Conservation (phyloP, 1,140 invertebrate species). For the Drosophila paulistorum region DNA sequence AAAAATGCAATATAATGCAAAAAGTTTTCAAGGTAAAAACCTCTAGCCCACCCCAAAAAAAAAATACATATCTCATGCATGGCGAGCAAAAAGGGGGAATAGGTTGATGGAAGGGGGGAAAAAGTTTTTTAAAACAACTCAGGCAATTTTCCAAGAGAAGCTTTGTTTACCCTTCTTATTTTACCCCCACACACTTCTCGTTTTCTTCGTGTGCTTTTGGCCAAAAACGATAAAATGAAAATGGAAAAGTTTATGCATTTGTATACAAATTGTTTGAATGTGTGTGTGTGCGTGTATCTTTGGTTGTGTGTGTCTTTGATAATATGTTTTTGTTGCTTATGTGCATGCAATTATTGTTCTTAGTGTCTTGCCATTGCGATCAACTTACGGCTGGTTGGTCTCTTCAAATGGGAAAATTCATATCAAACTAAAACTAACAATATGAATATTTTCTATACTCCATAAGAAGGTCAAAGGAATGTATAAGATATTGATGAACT, state of each 20-base stretch:
- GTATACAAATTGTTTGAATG: constrained; percentile 43
- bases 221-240: constrained; percentile 62
- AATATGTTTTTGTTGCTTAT: constrained; percentile 14
- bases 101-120: background rate
- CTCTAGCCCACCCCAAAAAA: background rate
- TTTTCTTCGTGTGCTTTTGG: constrained; percentile 35
- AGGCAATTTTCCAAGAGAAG: constrained; percentile 55
- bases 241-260: constrained; percentile 58
- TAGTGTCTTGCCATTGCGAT: constrained; percentile 22
- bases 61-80: background rate
- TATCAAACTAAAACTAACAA: background rate
- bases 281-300: constrained; percentile 23
- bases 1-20: constrained; percentile 69
- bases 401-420: background rate
- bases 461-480: background rate
- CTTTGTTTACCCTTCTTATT: constrained; percentile 32
- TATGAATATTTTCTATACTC: background rate
- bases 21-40: constrained; percentile 56
- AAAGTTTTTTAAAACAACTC: constrained; percentile 47
- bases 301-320: constrained; percentile 34
- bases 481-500: too few species aligned
- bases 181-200: constrained; percentile 8
- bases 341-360: constrained; percentile 62
- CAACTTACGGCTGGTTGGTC: constrained; percentile 31
- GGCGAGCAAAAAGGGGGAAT: background rate